Evolutionary conservation across 2,113 vertebrate species (phyloP).

Genomic region (Perognathus longimembris): DNA sequence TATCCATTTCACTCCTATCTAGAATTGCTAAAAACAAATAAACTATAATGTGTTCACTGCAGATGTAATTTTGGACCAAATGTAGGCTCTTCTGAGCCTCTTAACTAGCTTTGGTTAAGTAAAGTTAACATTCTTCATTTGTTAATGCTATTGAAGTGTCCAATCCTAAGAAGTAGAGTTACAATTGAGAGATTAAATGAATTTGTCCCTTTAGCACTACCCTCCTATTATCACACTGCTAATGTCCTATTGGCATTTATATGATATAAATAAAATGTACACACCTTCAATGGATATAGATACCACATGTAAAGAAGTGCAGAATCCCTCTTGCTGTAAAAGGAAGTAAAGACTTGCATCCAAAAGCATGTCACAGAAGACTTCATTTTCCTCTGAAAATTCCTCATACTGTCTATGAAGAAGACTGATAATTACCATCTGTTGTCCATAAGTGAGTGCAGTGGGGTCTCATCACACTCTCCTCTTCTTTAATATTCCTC

Average conservation of each 20-base stretch:
- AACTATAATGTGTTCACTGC: neutral
- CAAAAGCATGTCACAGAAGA: neutral
- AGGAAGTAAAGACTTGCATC: neutral
- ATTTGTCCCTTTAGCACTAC: neutral
- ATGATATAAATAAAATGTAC: neutral
- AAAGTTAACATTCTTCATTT: neutral
- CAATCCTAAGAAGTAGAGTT: neutral
- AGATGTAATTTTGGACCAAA: conserved; percentile 17
- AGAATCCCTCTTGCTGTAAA: conserved; percentile 28
- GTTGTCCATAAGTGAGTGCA: neutral
- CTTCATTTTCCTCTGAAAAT: neutral
- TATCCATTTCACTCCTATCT: neutral
- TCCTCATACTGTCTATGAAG: neutral
- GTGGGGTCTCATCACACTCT: neutral
- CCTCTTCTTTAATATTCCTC: neutral
- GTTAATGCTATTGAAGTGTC: neutral
- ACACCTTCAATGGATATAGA: neutral
- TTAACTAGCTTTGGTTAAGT: neutral
- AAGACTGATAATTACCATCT: neutral
- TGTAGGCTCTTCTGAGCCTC: neutral
- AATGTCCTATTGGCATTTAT: neutral
- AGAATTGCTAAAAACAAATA: neutral
- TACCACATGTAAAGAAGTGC: fast-evolving
- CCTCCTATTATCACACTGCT: neutral
- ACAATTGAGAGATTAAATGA: conserved; percentile 2